Conservation (phyloP, 2,797 vertebrate species). For the Tauraco hartlaubi region DNA sequence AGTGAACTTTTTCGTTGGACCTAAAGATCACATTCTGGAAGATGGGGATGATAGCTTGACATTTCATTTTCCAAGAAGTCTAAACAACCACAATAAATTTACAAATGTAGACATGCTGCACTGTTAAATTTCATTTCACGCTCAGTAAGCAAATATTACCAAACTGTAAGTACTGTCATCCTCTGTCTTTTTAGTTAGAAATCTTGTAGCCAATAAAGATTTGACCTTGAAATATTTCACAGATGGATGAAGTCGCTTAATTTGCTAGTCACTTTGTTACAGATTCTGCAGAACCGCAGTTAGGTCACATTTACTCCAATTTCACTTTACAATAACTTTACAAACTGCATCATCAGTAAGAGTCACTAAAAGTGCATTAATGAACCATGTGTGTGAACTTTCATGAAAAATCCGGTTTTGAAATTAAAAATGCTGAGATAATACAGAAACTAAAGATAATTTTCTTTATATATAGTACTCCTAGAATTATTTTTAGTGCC, state of each 20-base stretch:
- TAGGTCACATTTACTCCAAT: slow-evolving; percentile 21
- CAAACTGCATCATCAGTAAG: not conserved
- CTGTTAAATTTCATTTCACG: slow-evolving; percentile 85
- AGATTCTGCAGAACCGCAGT: slow-evolving; percentile 47
- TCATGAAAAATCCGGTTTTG: not conserved
- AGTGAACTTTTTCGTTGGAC: not conserved
- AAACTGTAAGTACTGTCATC: slow-evolving; percentile 75
- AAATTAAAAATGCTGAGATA: not conserved
- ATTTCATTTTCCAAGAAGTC: slow-evolving; percentile 74
- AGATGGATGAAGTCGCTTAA: slow-evolving; percentile 73
- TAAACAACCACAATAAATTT: slow-evolving; percentile 82
- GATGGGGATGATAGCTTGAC: slow-evolving; percentile 36
- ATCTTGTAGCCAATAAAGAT: slow-evolving; percentile 74
- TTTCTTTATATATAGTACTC: not conserved
- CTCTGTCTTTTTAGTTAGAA: slow-evolving; percentile 80
- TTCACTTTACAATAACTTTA: slow-evolving; percentile 21
- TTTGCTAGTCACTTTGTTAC: slow-evolving; percentile 51
- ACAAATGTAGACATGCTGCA: slow-evolving; percentile 76
- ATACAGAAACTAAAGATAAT: not conserved
- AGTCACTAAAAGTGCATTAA: slow-evolving; percentile 1
- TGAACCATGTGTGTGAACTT: not conserved
- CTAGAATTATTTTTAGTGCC: not conserved
- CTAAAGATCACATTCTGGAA: slow-evolving; percentile 20
- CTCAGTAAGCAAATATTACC: slow-evolving; percentile 81
- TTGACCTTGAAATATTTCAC: slow-evolving; percentile 80